Evolutionary conservation across 2,797 vertebrate genomes (phyloP).

Genomic region (Anguilla marmorata): DNA sequence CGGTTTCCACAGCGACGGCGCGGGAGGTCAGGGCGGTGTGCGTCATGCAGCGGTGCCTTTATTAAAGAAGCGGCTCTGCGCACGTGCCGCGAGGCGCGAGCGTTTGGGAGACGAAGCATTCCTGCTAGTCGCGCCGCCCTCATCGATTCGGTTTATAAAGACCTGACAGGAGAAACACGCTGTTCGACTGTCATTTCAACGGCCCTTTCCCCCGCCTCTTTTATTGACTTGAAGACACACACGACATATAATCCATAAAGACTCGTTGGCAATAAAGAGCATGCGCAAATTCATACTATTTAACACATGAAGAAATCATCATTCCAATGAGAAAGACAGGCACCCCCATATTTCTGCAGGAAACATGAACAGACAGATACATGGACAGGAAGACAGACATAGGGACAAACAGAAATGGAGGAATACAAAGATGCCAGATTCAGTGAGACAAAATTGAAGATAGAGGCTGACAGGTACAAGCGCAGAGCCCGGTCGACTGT

Average conservation of each 20-base stretch:
- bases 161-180: neutral
- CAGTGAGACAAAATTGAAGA: neutral
- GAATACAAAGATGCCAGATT: neutral
- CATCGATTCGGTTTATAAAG: neutral
- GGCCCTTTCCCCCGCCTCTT: neutral
- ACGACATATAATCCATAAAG: neutral
- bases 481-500: neutral
- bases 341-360: neutral
- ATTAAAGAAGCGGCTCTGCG: neutral
- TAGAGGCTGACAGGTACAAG: neutral
- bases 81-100: neutral
- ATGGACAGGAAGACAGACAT: neutral
- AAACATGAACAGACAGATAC: neutral
- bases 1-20: neutral
- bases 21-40: neutral
- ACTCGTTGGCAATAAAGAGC: neutral
- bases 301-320: neutral
- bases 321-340: neutral
- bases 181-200: neutral
- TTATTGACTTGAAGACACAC: neutral
- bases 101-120: neutral
- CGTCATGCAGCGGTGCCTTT: neutral
- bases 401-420: neutral
- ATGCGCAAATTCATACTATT: neutral
- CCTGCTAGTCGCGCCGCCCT: neutral